Conservation (phyloP, 2,113 vertebrate species). For the Haemorhous mexicanus region DNA sequence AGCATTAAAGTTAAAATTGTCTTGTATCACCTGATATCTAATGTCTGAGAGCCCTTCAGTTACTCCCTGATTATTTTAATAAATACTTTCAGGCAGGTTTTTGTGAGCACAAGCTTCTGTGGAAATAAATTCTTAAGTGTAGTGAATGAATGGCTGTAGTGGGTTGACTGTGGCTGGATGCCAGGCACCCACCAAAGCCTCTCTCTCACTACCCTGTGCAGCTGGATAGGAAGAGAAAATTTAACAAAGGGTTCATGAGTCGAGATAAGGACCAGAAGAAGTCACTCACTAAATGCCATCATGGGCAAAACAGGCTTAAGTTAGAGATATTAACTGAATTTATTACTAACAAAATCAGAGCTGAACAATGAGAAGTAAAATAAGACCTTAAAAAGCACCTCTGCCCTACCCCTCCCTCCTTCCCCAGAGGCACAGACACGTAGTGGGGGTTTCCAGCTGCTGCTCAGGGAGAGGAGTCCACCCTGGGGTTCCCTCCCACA, state of each 20-base stretch:
- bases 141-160: background rate
- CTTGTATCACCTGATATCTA: background rate
- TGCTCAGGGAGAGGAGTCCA: background rate
- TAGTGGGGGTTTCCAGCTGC: background rate
- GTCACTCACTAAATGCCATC: background rate
- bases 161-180: background rate
- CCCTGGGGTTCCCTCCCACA: background rate
- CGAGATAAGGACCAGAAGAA: background rate
- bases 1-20: background rate
- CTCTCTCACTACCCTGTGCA: background rate
- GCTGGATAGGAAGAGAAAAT: background rate
- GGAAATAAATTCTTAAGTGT: background rate
- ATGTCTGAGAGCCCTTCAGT: background rate
- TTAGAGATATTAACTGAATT: background rate
- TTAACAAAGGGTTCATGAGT: background rate
- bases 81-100: background rate
- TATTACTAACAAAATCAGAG: background rate
- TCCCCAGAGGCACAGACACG: background rate
- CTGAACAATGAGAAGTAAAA: background rate
- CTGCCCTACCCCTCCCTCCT: background rate
- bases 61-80: background rate
- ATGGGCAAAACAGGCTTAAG: background rate
- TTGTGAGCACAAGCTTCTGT: background rate
- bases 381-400: background rate
- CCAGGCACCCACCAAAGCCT: background rate